These are phyloP conservation scores for Leptodirus hochenwartii DNA, from an alignment of 2,888 invertebrate species.

Conservation along the genomic window DNA sequence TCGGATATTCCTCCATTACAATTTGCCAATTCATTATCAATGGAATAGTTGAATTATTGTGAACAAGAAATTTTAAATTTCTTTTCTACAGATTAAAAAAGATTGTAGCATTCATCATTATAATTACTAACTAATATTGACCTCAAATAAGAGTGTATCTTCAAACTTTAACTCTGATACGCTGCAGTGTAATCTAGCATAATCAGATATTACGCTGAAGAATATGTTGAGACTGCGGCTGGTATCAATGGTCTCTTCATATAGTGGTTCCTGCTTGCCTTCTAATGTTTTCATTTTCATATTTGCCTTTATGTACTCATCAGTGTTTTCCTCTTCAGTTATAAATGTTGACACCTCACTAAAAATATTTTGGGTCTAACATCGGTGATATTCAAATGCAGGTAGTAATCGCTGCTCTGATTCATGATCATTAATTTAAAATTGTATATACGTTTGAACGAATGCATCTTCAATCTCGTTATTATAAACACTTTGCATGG, in stretches of 20 bases:
- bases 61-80: constrained; percentile 14
- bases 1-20: too few relatives aligned
- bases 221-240: constrained; percentile 27
- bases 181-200: constrained; percentile 30
- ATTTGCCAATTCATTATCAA: constrained; percentile 17
- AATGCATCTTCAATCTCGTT: too few relatives aligned
- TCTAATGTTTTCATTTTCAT: constrained; percentile 16
- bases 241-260: constrained; percentile 18
- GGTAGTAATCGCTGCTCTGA: too few relatives aligned
- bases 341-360: too few relatives aligned
- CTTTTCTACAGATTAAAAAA: not conserved
- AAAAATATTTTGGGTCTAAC: too few relatives aligned
- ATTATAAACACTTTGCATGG: too few relatives aligned
- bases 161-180: constrained; percentile 28
- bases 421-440: too few relatives aligned
- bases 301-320: too few relatives aligned
- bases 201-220: constrained; percentile 33
- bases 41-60: constrained; percentile 18
- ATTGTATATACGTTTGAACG: too few relatives aligned
- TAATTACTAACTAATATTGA: constrained; percentile 13
- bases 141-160: constrained; percentile 38
- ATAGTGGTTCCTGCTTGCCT: constrained; percentile 21
- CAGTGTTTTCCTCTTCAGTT: too few relatives aligned
- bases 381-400: too few relatives aligned
- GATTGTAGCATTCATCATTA: constrained; percentile 8